Evolutionary conservation across 2,113 vertebrate genomes (phyloP).

Genomic region (Xerus inauris): DNA sequence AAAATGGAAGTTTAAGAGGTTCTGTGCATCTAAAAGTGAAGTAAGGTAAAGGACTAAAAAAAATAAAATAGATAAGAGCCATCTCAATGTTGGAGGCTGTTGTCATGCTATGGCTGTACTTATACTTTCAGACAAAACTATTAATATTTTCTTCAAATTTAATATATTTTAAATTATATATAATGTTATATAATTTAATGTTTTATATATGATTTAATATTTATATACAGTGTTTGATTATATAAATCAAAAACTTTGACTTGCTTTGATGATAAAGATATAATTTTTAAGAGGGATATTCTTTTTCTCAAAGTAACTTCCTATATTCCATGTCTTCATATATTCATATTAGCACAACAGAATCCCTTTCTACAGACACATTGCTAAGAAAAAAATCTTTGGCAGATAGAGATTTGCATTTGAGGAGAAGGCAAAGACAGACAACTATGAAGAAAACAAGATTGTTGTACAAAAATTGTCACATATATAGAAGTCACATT

Average conservation of each 20-base stretch:
- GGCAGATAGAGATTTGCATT: not conserved
- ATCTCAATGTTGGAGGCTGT: not conserved
- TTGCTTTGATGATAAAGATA: not conserved
- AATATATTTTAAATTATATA: not conserved
- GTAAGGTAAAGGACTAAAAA: not conserved
- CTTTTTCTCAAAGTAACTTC: not conserved
- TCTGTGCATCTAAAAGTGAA: not conserved
- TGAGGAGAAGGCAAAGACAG: not conserved
- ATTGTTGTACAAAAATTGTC: not conserved
- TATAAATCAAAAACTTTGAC: conserved; percentile 22
- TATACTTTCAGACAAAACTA: not conserved
- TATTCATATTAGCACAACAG: not conserved
- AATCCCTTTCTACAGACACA: not conserved
- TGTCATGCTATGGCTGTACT: not conserved
- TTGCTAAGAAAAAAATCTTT: not conserved
- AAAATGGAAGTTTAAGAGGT: not conserved
- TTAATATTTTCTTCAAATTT: not conserved
- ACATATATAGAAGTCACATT: not conserved
- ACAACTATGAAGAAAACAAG: not conserved
- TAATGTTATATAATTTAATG: not conserved
- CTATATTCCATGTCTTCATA: not conserved
- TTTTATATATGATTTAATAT: not conserved
- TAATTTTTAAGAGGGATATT: conserved; percentile 39
- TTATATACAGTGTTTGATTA: not conserved
- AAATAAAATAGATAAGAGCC: not conserved